Evolutionary conservation across 2,888 invertebrate species (phyloP), one percentile per base, ranked within the genome.

Genomic region (Xestia sexstrigata): DNA sequence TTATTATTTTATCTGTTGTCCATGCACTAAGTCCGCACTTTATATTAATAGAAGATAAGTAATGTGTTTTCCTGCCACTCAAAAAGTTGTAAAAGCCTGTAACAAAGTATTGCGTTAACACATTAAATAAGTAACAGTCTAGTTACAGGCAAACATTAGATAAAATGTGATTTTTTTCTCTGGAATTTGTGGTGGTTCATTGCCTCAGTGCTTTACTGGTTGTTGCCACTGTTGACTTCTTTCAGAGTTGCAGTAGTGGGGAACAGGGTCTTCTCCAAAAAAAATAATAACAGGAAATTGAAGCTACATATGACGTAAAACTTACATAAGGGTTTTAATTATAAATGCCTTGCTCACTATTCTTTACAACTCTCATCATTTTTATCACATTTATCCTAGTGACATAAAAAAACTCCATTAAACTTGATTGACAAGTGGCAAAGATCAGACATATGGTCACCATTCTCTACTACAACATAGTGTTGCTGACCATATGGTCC

Each of bases 401-500:
- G 26, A 17, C 26, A n/a, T 35, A 17, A 26, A 62, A 79, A 65
- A 69, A 58, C 17, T n/a, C 13, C 52, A 55, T 26, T 35, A 65
- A 45, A 47, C n/a, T 62, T 55, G 66, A 77, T 75, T 75, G 75
- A 65, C 66, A 70, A 70, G 45, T 13, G 0, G 42, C 67, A 17
- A 74, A 69, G 35, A 58, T 45, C 58, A 70, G 66, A 78, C 87
- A 87, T 84, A 88, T 87, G 87, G 85, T 76, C 60, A 47, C 79
- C 67, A 69, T 80, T 69, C 58, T 65, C 62, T 67, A 71, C 67
- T 49, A 67, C 76, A 81, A 69, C 70, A 65, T 58, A 55, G 65
- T 72, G 55, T 66, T 62, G 65, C 45, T 39, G 45, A 87, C 84
- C 88, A 89, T 89, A 84, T 89, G 88, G 89, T 81, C 76, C 76